Base-by-base conservation (phyloP, 2,888 invertebrate species). In the Anoncus sp. region DNA sequence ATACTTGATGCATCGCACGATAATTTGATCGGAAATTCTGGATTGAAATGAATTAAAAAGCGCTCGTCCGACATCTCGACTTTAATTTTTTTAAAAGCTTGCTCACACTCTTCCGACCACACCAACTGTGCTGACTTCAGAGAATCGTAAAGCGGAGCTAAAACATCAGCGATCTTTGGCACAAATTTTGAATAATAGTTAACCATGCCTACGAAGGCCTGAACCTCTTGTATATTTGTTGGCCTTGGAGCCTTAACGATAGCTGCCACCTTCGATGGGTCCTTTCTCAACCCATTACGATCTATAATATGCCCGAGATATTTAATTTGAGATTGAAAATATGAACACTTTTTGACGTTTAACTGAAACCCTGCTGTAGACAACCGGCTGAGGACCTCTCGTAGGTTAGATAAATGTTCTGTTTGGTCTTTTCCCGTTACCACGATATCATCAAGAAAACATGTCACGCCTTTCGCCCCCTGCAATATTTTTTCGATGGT, bases 111-210 rank as follows among this genome's bases (percentile, higher is more conserved):
- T n/a, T n/a, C n/a, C n/a, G n/a, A n/a, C n/a, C n/a, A n/a, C n/a
- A n/a, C n/a, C n/a, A n/a, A n/a, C n/a, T n/a, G n/a, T n/a, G n/a
- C n/a, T n/a, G n/a, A n/a, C n/a, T n/a, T n/a, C n/a, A n/a, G n/a
- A n/a, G n/a, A n/a, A n/a, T n/a, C n/a, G n/a, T 71, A 49, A 84
- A 91, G 72, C 0, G 89, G 89, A 12, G 78, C 74, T 31, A 85
- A 76, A 10, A 87, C 82, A 1, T 63, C 69, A 9, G 88, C 70
- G 6, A 87, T 80, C 20, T 85, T 83, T 12, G 84, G 81, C 0
- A 90, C 77, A 83, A 91, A 91, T 59, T 84, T 84, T 3, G 86
- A 81, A 79, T 91, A 91, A 81, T 89, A 91, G 81, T 90, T 89
- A 0, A 89, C 75, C 70, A 88, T 82, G 0, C 90, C 89, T 3